Evolutionary conservation across 2,888 invertebrate genomes (phyloP).

Genomic region (Poecilus cupreus): DNA sequence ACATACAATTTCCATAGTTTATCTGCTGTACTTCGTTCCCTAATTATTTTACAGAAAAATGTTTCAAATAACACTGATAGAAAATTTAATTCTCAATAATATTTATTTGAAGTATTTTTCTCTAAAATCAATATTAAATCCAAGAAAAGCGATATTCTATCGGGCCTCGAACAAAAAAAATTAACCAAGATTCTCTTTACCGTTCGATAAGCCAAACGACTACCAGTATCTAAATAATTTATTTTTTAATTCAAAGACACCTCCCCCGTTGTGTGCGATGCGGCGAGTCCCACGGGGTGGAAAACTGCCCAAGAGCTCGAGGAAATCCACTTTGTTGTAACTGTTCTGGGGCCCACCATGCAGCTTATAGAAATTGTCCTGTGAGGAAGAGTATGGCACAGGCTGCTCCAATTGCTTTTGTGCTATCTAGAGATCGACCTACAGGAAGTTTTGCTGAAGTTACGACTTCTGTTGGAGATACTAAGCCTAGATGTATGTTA

Average conservation of each 20-base stretch:
- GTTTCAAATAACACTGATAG: no score
- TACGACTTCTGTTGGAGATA: neutral
- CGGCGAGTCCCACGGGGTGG: slow-evolving; percentile 74
- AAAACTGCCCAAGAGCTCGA: slow-evolving; percentile 73
- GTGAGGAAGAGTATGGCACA: slow-evolving; percentile 73
- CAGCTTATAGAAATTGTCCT: slow-evolving; percentile 73
- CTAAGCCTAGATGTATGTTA: slow-evolving; percentile 41
- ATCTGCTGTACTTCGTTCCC: no score
- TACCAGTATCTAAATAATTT: no score
- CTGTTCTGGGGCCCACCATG: slow-evolving; percentile 75
- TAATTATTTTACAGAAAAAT: no score
- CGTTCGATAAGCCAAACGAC: no score
- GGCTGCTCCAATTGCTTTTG: slow-evolving; percentile 72
- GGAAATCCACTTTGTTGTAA: slow-evolving; percentile 75
- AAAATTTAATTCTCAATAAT: no score
- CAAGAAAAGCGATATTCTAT: no score
- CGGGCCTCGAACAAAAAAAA: no score
- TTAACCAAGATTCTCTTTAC: no score
- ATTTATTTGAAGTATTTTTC: no score
- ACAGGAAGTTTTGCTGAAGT: slow-evolving; percentile 24
- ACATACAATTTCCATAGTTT: no score
- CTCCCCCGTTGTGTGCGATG: slow-evolving; percentile 74
- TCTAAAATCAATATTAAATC: no score
- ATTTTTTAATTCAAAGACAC: slow-evolving; percentile 69
- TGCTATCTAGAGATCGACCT: slow-evolving; percentile 67